phyloP scores from a whole-genome alignment of 2,797 vertebrate genomes.

The Typhlichthys eigenmanni region DNA sequence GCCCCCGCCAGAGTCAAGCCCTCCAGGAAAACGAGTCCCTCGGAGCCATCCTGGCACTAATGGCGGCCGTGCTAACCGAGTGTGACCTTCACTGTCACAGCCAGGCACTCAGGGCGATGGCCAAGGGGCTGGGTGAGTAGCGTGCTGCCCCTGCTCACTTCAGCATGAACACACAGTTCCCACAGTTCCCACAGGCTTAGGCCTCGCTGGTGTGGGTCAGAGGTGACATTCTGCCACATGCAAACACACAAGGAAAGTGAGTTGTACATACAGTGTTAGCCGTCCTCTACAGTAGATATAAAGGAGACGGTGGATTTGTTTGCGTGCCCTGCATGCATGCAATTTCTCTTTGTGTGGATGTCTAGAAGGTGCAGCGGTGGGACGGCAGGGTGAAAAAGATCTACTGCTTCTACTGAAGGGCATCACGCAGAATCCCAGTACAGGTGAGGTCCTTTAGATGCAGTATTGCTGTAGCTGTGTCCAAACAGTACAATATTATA shows the following conservation, averaged over 20 bases:
- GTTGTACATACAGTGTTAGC: no score
- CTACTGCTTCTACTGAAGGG: conserved; percentile 79
- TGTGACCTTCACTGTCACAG: conserved; percentile 84
- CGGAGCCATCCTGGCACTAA: conserved; percentile 77
- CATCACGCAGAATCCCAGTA: conserved; percentile 74
- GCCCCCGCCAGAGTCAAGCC: conserved; percentile 49
- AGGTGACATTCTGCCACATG: neutral
- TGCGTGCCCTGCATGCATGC: neutral
- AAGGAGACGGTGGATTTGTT: conserved; percentile 2
- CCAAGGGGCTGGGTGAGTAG: conserved; percentile 73
- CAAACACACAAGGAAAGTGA: conserved; percentile 1
- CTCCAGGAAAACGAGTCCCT: conserved; percentile 69
- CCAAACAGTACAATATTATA: no score
- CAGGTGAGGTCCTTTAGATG: conserved; percentile 54
- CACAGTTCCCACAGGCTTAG: neutral
- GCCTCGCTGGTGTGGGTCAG: no score
- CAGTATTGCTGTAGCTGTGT: no score
- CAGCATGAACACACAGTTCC: neutral
- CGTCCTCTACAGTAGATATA: neutral
- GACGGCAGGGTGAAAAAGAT: conserved; percentile 76
- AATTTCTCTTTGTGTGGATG: conserved; percentile 31
- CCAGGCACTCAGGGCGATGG: conserved; percentile 77
- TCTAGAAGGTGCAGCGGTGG: conserved; percentile 72
- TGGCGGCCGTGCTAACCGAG: conserved; percentile 81
- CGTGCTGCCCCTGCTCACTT: conserved; percentile 32